A percentile compares a stretch with the other conserved stretches of the same genome.
phyloP scores from a whole-genome alignment of 2,797 vertebrate species.

The Ibycter americanus region DNA sequence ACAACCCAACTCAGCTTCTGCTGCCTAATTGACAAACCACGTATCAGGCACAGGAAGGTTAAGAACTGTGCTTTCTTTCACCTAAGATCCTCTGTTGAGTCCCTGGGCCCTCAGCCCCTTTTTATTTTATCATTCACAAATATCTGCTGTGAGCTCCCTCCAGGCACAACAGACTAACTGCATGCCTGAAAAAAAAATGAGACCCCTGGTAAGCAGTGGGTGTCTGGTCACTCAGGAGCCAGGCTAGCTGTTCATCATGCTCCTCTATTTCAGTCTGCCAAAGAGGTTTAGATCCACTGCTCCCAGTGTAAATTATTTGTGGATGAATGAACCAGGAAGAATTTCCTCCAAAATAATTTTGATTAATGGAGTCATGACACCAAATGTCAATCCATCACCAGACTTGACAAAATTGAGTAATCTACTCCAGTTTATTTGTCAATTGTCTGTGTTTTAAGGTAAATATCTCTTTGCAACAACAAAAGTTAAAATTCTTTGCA shows the following conservation, averaged over 20 bases:
- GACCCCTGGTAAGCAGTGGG: conserved; percentile 19
- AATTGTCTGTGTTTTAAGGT: background rate
- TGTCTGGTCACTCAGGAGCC: conserved; percentile 56
- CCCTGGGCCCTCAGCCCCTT: conserved; percentile 11
- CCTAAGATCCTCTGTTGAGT: conserved; percentile 56
- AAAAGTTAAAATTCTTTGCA: background rate
- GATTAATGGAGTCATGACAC: conserved; percentile 40
- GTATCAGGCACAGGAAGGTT: conserved; percentile 56
- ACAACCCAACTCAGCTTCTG: conserved; percentile 64
- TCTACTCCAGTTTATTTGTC: conserved; percentile 2
- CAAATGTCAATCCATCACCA: conserved; percentile 41
- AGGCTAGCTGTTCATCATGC: conserved; percentile 60
- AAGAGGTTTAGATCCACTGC: conserved; percentile 51
- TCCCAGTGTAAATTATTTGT: conserved; percentile 41
- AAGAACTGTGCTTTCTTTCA: conserved; percentile 67
- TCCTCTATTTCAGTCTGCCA: conserved; percentile 55
- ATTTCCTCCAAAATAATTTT: conserved; percentile 43
- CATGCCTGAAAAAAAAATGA: conserved; percentile 21
- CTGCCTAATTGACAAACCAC: conserved; percentile 77
- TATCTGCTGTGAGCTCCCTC: conserved; percentile 54
- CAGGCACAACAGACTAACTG: conserved; percentile 40
- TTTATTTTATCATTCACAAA: conserved; percentile 62
- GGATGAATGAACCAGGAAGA: conserved; percentile 21
- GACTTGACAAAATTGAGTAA: background rate
- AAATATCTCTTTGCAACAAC: background rate